Conservation (phyloP, 2,797 vertebrate genomes). For the Typhlichthys eigenmanni region DNA sequence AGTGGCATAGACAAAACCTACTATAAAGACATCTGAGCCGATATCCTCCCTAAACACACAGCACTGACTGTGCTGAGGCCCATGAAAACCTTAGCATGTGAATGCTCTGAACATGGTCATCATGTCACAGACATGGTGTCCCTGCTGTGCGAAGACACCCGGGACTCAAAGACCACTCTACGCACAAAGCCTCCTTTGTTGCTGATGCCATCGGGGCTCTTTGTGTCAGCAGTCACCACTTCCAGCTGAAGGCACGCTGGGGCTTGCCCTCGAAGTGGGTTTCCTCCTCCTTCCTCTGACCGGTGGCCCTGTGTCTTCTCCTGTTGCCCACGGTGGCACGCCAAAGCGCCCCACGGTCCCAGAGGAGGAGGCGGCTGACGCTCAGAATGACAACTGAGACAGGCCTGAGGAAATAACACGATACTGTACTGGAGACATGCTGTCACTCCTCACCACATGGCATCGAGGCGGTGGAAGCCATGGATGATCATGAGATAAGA, state of each 20-base stretch:
- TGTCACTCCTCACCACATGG: neutral
- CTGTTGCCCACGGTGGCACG: slow-evolving; percentile 49
- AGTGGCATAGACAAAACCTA: slow-evolving; percentile 31
- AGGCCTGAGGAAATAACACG: slow-evolving; percentile 66
- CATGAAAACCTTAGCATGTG: too few relatives aligned
- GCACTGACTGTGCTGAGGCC: too few relatives aligned
- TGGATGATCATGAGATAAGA: too few relatives aligned
- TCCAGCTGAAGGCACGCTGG: slow-evolving; percentile 27
- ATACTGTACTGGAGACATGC: slow-evolving; percentile 26
- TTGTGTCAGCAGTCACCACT: slow-evolving; percentile 28
- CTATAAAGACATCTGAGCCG: slow-evolving; percentile 5
- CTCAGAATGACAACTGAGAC: slow-evolving; percentile 75
- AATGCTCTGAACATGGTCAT: neutral
- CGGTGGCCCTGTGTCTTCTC: slow-evolving; percentile 30
- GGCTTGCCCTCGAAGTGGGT: slow-evolving; percentile 8
- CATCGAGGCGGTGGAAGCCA: neutral
- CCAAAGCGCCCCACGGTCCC: slow-evolving; percentile 11
- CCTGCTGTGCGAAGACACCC: neutral
- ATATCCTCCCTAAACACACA: neutral
- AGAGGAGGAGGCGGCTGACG: neutral
- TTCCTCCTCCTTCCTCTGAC: slow-evolving; percentile 24
- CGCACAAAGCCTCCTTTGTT: slow-evolving; percentile 19
- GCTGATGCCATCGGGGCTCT: slow-evolving; percentile 31
- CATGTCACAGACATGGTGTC: slow-evolving; percentile 18
- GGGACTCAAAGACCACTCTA: slow-evolving; percentile 23